Percentiles rank a stretch among this genome's conserved stretches.
Conservation (phyloP, 2,888 invertebrate species). For the Eulithis prunata region DNA sequence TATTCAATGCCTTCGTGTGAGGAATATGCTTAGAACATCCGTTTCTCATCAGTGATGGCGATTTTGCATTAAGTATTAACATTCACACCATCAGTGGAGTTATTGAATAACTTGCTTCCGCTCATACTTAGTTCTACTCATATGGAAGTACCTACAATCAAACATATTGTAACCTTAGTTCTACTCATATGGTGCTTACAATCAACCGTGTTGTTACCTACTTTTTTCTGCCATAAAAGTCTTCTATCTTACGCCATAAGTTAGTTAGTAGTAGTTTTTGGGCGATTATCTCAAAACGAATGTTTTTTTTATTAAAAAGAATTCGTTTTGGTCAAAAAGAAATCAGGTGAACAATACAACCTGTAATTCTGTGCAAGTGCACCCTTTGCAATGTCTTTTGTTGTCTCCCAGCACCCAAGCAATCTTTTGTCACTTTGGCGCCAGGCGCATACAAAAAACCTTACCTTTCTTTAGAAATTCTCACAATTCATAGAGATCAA, state of each 20-base stretch:
- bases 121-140: not conserved
- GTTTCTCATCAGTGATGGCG: constrained; percentile 39
- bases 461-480: not conserved
- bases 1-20: constrained; percentile 18
- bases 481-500: constrained; percentile 1
- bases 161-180: not conserved
- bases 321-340: no score
- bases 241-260: no score
- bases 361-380: not conserved
- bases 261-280: no score
- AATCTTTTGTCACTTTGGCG: constrained; percentile 15
- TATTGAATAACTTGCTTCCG: constrained; percentile 11
- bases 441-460: constrained; percentile 14
- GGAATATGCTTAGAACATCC: constrained; percentile 32
- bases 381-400: constrained; percentile 11
- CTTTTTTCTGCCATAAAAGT: no score
- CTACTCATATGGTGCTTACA: not conserved
- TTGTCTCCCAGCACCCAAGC: not conserved
- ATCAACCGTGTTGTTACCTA: not conserved
- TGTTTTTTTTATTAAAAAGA: no score
- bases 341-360: constrained; percentile 6
- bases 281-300: no score
- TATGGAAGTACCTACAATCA: not conserved
- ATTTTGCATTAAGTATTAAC: constrained; percentile 42
- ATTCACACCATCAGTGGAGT: constrained; percentile 38